A percentile compares a stretch with the other conserved stretches of the same genome.
phyloP scores from a whole-genome alignment of 53 echinoderm and acorn worm genomes.

The Temnopleurus reevesii region DNA sequence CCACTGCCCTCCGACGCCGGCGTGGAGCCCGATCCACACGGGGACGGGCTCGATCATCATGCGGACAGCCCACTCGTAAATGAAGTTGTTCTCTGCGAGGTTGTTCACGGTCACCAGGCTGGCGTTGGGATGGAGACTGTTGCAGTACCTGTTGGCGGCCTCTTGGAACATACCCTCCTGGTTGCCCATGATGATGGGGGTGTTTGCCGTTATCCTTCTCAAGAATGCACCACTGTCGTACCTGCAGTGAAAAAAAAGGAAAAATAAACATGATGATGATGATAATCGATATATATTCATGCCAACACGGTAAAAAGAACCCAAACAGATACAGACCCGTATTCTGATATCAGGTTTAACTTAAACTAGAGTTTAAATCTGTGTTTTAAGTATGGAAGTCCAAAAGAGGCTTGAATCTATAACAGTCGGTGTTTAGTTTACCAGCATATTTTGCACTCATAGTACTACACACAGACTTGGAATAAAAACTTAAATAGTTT shows the following conservation, averaged over 20 bases:
- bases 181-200: background rate
- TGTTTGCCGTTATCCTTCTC: background rate
- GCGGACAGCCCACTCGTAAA: constrained; percentile 30
- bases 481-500: too few relatives aligned
- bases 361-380: background rate
- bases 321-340: background rate
- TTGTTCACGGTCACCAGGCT: constrained; percentile 21
- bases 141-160: background rate
- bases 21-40: constrained; percentile 41
- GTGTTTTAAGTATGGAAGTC: too few relatives aligned
- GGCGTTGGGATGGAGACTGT: background rate
- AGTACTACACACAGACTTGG: too few relatives aligned
- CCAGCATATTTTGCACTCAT: too few relatives aligned
- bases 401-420: too few relatives aligned
- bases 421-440: too few relatives aligned
- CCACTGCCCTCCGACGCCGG: background rate
- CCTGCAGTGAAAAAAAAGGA: background rate
- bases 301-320: background rate
- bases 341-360: background rate
- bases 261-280: background rate
- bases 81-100: constrained; percentile 20
- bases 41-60: background rate
- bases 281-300: background rate
- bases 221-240: constrained; percentile 6
- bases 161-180: background rate